A percentile compares a stretch with the other conserved stretches of the same genome.
Evolutionary conservation across 1,140 invertebrate species (phyloP).

Genomic region (Sitobion miscanthi): DNA sequence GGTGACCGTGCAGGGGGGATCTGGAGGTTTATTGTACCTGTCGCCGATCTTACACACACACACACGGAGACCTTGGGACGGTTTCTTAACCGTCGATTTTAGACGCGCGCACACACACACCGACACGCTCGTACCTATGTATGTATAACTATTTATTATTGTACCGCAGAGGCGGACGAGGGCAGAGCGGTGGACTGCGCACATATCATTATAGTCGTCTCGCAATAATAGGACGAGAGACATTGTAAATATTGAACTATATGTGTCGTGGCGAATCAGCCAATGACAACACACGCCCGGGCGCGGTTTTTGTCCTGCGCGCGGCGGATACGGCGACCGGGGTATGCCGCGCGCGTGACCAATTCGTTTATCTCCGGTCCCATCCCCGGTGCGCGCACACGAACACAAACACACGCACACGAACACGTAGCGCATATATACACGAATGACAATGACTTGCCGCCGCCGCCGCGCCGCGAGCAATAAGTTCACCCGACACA

Average conservation of each 20-base stretch:
- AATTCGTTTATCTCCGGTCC: constrained; percentile 49
- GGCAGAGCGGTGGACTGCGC: neutral
- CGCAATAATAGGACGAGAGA: constrained; percentile 25
- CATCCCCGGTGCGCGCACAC: constrained; percentile 30
- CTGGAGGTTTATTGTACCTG: constrained; percentile 24
- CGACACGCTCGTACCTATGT: neutral
- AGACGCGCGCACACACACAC: neutral
- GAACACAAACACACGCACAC: neutral
- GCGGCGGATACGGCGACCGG: neutral
- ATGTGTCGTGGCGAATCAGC: constrained; percentile 49
- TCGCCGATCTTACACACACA: neutral
- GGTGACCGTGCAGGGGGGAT: neutral
- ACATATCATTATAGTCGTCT: too few species aligned
- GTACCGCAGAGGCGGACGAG: neutral
- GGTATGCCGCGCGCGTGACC: constrained; percentile 45
- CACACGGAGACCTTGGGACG: constrained; percentile 34
- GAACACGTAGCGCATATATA: neutral
- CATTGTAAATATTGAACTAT: constrained; percentile 54
- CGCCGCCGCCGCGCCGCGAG: neutral
- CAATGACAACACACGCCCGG: constrained; percentile 46
- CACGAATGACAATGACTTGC: constrained; percentile 42
- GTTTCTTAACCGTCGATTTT: constrained; percentile 52
- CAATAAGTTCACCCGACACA: constrained; percentile 42
- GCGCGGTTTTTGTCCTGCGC: constrained; percentile 31
- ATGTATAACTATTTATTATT: neutral